Conservation (phyloP, 1,140 invertebrate species). For the Thereuonema tuberculata region DNA sequence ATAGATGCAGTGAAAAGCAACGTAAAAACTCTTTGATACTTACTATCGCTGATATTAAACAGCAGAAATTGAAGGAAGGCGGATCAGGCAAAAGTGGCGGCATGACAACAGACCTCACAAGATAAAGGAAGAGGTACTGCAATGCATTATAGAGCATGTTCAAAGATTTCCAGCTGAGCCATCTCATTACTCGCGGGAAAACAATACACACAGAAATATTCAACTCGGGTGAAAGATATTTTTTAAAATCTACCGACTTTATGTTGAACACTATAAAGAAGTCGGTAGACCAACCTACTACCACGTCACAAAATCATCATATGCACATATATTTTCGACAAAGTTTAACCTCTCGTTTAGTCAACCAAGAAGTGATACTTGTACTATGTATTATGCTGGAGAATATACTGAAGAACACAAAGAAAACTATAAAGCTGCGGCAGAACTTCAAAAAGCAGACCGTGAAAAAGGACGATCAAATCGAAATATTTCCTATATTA, state of each 20-base stretch:
- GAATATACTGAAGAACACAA: slow-evolving; percentile 3
- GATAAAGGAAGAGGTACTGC: neutral
- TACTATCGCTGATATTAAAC: neutral
- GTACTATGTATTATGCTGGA: neutral
- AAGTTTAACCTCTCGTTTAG: neutral
- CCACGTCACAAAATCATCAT: neutral
- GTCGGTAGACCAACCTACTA: neutral
- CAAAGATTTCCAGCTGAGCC: neutral
- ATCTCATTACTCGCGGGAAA: neutral
- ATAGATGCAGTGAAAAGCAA: neutral
- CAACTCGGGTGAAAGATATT: neutral
- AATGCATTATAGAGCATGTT: neutral
- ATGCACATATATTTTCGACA: neutral
- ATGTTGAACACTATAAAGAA: neutral
- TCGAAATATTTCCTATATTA: neutral
- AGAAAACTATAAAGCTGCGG: neutral
- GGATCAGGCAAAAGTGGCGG: neutral
- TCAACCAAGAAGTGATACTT: neutral
- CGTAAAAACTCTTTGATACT: neutral
- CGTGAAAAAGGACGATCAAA: neutral
- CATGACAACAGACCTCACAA: neutral
- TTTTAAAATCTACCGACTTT: neutral
- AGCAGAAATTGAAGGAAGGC: neutral
- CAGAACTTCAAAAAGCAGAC: neutral
- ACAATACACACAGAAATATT: neutral